These are phyloP conservation scores for Cygnus olor DNA, from an alignment of 2,797 vertebrate species.

Conservation along the genomic window DNA sequence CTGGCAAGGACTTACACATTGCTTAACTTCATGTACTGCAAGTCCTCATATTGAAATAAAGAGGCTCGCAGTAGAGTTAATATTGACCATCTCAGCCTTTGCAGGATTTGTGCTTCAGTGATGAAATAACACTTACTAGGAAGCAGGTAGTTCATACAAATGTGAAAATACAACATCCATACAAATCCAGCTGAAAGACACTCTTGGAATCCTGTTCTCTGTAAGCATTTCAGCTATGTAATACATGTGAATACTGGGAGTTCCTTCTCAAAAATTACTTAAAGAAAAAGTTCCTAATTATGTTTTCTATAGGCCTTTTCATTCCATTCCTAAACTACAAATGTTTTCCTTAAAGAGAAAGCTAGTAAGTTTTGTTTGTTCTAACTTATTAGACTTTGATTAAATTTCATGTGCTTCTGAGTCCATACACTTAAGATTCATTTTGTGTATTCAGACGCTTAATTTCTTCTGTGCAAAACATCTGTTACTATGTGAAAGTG, in stretches of 20 bases:
- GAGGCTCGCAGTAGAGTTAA: not conserved
- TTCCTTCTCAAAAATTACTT: not conserved
- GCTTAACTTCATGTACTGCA: not conserved
- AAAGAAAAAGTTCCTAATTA: not conserved
- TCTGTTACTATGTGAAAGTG: not conserved
- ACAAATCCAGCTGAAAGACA: not conserved
- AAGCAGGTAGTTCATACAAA: not conserved
- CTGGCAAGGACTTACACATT: not conserved
- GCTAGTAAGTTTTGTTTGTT: not conserved
- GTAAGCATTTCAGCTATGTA: not conserved
- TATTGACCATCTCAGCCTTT: not conserved
- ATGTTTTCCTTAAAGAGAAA: not conserved
- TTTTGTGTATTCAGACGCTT: conserved; percentile 10
- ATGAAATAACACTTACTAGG: not conserved
- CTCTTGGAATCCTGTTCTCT: not conserved
- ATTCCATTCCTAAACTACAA: not conserved
- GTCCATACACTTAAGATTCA: not conserved
- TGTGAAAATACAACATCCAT: not conserved
- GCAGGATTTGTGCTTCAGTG: not conserved
- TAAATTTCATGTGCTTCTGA: not conserved
- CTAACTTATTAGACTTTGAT: not conserved
- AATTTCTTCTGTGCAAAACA: conserved; percentile 10
- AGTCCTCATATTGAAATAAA: not conserved
- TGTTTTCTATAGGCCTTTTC: not conserved
- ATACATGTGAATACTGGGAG: not conserved